A percentile compares a stretch with the other conserved stretches of the same genome.
Evolutionary conservation across 2,888 invertebrate genomes (phyloP).

Genomic region (Melikaiella ostensackeni): DNA sequence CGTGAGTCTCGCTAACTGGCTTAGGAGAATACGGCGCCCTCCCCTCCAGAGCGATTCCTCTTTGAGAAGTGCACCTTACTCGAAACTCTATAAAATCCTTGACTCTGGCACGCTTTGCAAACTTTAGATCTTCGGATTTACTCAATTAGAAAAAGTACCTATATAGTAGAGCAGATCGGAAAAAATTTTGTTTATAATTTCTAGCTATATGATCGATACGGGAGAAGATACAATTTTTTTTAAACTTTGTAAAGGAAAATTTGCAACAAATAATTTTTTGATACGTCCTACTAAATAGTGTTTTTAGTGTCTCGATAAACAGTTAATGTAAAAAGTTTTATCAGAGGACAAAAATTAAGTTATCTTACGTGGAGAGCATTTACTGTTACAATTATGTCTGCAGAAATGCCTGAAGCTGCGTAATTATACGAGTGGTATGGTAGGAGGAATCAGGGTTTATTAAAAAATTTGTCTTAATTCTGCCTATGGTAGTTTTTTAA

Average conservation of each 20-base stretch:
- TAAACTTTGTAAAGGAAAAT: too few relatives aligned
- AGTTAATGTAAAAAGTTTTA: too few relatives aligned
- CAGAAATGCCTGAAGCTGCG: not conserved
- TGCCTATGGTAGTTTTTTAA: slow-evolving; percentile 58
- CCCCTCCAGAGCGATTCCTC: slow-evolving; percentile 57
- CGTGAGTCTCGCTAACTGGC: slow-evolving; percentile 70
- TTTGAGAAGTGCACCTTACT: slow-evolving; percentile 67
- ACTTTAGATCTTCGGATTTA: slow-evolving; percentile 44
- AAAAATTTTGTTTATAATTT: too few relatives aligned
- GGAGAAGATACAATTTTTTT: too few relatives aligned
- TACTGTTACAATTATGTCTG: not conserved
- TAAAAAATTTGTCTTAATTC: slow-evolving; percentile 72
- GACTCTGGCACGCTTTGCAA: slow-evolving; percentile 58
- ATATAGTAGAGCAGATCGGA: not conserved
- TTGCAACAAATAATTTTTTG: too few relatives aligned
- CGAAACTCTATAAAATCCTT: slow-evolving; percentile 72
- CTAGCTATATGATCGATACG: too few relatives aligned
- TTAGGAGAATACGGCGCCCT: slow-evolving; percentile 56
- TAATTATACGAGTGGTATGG: slow-evolving; percentile 38
- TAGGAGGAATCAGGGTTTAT: slow-evolving; percentile 64
- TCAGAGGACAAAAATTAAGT: too few relatives aligned
- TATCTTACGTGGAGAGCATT: not conserved
- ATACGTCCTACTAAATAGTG: too few relatives aligned
- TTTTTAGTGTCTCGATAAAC: too few relatives aligned
- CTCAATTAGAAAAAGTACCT: not conserved